Percentiles rank a stretch among this genome's conserved stretches.
Evolutionary conservation across 2,797 vertebrate species (phyloP).

Genomic region (Peromyscus melanophrys): DNA sequence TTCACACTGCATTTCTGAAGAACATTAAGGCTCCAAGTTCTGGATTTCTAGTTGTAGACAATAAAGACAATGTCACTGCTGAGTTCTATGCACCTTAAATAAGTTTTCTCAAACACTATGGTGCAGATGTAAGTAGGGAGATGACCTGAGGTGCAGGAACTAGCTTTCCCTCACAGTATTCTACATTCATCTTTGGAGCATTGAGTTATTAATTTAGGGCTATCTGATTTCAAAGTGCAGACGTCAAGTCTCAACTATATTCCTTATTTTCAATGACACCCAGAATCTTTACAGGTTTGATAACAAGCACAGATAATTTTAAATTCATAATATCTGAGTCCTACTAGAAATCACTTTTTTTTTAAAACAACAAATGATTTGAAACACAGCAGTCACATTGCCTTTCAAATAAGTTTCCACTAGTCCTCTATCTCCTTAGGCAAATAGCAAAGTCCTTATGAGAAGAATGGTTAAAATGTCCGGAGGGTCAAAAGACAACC

Average conservation of each 20-base stretch:
- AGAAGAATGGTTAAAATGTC: conserved; percentile 58
- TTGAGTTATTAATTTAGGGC: conserved; percentile 17
- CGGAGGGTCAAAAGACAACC: conserved; percentile 65
- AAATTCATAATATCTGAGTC: conserved; percentile 31
- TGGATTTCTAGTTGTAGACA: neutral
- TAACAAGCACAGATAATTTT: conserved; percentile 30
- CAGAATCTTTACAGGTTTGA: conserved; percentile 14
- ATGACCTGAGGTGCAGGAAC: neutral
- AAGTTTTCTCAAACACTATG: neutral
- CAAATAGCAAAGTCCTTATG: conserved; percentile 51
- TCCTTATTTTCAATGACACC: neutral
- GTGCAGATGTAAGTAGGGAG: neutral
- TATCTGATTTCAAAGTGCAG: conserved; percentile 45
- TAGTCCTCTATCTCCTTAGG: conserved; percentile 23
- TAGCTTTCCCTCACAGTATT: neutral
- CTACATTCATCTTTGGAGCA: neutral
- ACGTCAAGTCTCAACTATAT: neutral
- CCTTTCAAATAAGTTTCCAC: conserved; percentile 35
- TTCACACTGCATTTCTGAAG: neutral
- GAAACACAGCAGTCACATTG: conserved; percentile 54
- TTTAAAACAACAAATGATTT: conserved; percentile 25
- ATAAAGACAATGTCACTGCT: conserved; percentile 4
- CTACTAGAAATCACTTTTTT: conserved; percentile 38
- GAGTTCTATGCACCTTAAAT: neutral
- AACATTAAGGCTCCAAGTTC: neutral